A percentile compares a stretch with the other conserved stretches of the same genome.
Evolutionary conservation across 64 coral and sea anemone species (phyloP).

Genomic region (Pocillopora damicornis): DNA sequence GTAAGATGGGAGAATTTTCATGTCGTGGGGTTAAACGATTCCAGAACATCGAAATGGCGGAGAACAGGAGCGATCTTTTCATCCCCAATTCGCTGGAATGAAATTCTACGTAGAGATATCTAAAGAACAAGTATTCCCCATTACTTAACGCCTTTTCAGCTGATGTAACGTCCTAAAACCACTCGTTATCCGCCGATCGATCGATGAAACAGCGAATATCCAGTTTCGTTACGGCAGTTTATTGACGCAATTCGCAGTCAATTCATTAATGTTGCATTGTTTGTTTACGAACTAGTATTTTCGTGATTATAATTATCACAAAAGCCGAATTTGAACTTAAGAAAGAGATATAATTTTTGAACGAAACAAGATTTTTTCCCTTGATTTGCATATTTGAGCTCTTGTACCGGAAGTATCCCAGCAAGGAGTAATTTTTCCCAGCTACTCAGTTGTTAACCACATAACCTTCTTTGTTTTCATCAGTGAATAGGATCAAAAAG

Average conservation of each 20-base stretch:
- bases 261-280: not conserved
- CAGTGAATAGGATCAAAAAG: not conserved
- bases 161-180: not conserved
- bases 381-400: not conserved
- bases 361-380: not conserved
- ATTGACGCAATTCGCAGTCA: not conserved
- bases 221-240: not conserved
- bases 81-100: not conserved
- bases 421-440: not conserved
- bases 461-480: not conserved
- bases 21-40: not conserved
- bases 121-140: not conserved
- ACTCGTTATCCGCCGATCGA: not conserved
- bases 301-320: not conserved
- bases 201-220: not conserved
- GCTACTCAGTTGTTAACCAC: not conserved
- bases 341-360: not conserved
- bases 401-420: conserved; percentile 22
- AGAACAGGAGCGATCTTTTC: not conserved
- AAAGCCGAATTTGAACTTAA: not conserved
- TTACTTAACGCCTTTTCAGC: not conserved
- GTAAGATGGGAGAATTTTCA: conserved; percentile 16
- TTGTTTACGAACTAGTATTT: not conserved
- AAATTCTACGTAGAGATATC: too few relatives aligned
- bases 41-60: not conserved